Percentiles rank a stretch among this genome's conserved stretches.
Conservation (phyloP, 92 coral and sea anemone species). For the Bergia sp. region DNA sequence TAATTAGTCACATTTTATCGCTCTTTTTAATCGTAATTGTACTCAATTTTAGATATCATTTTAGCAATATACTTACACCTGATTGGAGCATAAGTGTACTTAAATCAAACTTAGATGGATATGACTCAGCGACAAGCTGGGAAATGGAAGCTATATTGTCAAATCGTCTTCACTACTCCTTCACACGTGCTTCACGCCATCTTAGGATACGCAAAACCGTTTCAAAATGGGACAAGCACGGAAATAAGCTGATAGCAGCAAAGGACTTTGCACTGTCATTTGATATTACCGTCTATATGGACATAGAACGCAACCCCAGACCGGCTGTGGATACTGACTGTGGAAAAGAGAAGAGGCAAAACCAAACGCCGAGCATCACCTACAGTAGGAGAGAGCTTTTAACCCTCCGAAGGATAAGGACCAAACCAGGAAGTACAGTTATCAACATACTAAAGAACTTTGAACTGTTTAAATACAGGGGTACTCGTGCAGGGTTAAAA, state of each 20-base stretch:
- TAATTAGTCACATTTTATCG: background rate
- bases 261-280: background rate
- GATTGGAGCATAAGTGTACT: background rate
- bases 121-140: constrained; percentile 17
- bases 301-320: constrained; percentile 38
- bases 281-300: constrained; percentile 37
- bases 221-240: constrained; percentile 7
- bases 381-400: constrained; percentile 15
- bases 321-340: constrained; percentile 17
- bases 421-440: constrained; percentile 9
- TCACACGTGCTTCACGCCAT: constrained; percentile 5
- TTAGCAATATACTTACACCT: background rate
- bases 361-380: background rate
- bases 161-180: background rate
- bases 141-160: background rate
- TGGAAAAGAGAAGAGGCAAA: constrained; percentile 23
- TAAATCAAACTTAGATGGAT: background rate
- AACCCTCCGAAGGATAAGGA: constrained; percentile 13
- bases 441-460: constrained; percentile 21
- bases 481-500: constrained; percentile 13
- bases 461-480: constrained; percentile 10
- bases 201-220: constrained; percentile 4
- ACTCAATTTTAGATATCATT: constrained; percentile 3
- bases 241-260: constrained; percentile 8
- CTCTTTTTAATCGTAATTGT: constrained; percentile 3